Percentiles rank a stretch among this genome's conserved stretches.
Evolutionary conservation across 2,797 vertebrate genomes (phyloP).

Genomic region (Clarias fuscus): DNA sequence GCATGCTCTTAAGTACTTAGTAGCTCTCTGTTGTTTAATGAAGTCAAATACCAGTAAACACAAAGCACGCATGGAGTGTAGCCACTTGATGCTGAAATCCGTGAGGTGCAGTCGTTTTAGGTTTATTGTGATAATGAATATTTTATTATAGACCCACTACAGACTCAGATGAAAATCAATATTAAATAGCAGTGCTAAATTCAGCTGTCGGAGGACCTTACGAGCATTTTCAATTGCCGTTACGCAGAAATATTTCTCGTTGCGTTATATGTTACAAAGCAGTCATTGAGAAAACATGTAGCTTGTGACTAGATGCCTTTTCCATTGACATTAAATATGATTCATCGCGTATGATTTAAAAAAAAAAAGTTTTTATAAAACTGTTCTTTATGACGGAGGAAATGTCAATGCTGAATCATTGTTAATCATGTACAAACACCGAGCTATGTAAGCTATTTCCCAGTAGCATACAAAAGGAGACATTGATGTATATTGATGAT

Average conservation of each 20-base stretch:
- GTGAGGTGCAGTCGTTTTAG: conserved; percentile 33
- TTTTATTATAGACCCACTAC: conserved; percentile 47
- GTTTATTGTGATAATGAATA: conserved; percentile 44
- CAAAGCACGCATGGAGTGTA: conserved; percentile 6
- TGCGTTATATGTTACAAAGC: conserved; percentile 4
- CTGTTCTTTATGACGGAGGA: not conserved
- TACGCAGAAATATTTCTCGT: conserved; percentile 4
- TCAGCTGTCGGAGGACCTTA: conserved; percentile 30
- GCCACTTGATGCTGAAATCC: conserved; percentile 15
- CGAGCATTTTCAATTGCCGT: conserved; percentile 30
- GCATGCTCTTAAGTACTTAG: conserved; percentile 25
- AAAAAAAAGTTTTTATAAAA: not conserved
- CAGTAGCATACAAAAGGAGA: conserved; percentile 13
- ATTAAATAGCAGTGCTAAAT: conserved; percentile 47
- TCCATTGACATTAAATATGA: not conserved
- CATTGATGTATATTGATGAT: conserved; percentile 7
- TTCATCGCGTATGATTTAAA: conserved; percentile 19
- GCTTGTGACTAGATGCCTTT: not conserved
- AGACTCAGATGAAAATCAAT: conserved; percentile 45
- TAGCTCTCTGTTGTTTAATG: conserved; percentile 2
- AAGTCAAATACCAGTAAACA: conserved; percentile 42
- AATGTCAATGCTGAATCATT: conserved; percentile 42
- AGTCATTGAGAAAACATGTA: not conserved
- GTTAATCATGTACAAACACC: conserved; percentile 7
- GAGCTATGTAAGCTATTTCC: not conserved